Percentiles rank a stretch among this genome's conserved stretches.
These are phyloP conservation scores for Magallana nippona DNA, from an alignment of 2,888 invertebrate genomes.

Conservation along the genomic window DNA sequence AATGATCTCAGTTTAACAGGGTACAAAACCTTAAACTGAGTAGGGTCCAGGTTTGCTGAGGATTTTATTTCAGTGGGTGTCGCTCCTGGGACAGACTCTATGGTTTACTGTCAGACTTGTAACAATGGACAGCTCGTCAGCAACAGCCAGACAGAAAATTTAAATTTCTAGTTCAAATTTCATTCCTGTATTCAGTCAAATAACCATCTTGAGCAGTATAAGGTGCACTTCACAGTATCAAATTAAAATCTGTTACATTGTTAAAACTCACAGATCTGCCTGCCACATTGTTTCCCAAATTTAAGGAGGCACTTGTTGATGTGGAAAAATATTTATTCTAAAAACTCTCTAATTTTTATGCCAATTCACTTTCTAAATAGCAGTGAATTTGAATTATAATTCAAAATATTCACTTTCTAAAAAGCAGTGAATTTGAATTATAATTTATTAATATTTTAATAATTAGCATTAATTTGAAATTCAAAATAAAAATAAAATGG, in stretches of 20 bases:
- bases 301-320: neutral
- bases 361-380: too few species aligned
- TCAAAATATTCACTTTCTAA: too few species aligned
- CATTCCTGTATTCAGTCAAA: neutral
- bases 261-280: neutral
- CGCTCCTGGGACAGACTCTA: neutral
- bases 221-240: neutral
- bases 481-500: too few species aligned
- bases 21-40: neutral
- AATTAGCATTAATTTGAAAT: too few species aligned
- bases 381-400: too few species aligned
- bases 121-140: slow-evolving; percentile 20
- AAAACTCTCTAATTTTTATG: too few species aligned
- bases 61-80: neutral
- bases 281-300: too few species aligned
- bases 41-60: neutral
- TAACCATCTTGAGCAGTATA: slow-evolving; percentile 2
- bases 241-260: slow-evolving; percentile 12
- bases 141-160: slow-evolving; percentile 23
- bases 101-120: slow-evolving; percentile 14
- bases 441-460: too few species aligned
- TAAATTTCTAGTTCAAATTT: slow-evolving; percentile 21
- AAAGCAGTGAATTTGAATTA: too few species aligned
- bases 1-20: neutral
- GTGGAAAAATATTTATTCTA: too few species aligned